These are phyloP conservation scores for Erpornis zantholeuca DNA, from an alignment of 2,113 vertebrate genomes.

Conservation along the genomic window DNA sequence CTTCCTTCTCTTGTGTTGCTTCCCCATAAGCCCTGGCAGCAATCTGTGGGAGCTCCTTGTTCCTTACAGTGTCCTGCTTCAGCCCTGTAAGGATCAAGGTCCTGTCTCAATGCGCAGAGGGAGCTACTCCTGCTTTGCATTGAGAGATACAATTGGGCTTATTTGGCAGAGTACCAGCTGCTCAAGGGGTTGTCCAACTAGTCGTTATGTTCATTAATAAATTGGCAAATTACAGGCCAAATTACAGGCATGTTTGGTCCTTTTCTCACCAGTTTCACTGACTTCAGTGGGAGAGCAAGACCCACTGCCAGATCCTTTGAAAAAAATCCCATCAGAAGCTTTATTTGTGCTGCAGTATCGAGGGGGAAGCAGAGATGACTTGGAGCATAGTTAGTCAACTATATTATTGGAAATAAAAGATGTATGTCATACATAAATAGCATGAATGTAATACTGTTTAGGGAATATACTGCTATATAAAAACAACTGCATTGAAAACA, in stretches of 20 bases:
- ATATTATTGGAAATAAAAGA: background rate
- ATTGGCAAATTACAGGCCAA: background rate
- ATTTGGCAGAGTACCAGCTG: background rate
- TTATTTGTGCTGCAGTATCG: background rate
- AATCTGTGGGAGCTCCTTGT: background rate
- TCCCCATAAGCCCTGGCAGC: background rate
- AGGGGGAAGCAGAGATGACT: background rate
- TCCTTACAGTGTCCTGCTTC: rapidly evolving
- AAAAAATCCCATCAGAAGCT: background rate
- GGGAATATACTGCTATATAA: background rate
- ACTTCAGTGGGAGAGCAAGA: background rate
- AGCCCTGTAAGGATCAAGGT: background rate
- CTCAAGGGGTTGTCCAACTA: background rate
- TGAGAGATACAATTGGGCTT: background rate
- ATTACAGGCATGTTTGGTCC: background rate
- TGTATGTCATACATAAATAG: background rate
- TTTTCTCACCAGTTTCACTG: background rate
- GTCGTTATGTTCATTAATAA: background rate
- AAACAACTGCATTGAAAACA: background rate
- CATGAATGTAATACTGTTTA: background rate
- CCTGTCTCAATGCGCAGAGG: background rate
- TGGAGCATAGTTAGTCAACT: background rate
- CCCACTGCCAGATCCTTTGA: background rate
- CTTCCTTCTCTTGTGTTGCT: background rate
- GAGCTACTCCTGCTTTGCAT: background rate